Conservation (phyloP, 2,797 vertebrate genomes). For the Peromyscus melanophrys region DNA sequence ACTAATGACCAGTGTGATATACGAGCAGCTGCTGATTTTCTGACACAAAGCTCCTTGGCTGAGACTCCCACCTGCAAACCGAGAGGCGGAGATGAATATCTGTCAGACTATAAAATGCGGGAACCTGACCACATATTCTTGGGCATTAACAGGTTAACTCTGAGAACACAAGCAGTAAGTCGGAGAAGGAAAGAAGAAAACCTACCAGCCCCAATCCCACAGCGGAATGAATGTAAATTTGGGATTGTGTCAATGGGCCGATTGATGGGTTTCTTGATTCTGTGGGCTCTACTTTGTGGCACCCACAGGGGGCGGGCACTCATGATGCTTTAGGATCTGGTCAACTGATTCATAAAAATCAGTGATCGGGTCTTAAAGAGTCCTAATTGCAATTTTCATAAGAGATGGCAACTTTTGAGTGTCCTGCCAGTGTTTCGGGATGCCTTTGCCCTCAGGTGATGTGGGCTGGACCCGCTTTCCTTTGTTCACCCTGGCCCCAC, state of each 20-base stretch:
- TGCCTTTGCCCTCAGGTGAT: slow-evolving; percentile 79
- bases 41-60: slow-evolving; percentile 90
- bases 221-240: slow-evolving; percentile 8
- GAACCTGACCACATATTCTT: slow-evolving; percentile 73
- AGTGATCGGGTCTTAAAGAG: slow-evolving; percentile 81
- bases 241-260: slow-evolving; percentile 74
- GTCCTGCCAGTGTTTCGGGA: slow-evolving; percentile 81
- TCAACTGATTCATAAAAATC: slow-evolving; percentile 84
- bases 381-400: slow-evolving; percentile 76
- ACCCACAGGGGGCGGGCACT: slow-evolving; percentile 76
- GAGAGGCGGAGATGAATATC: slow-evolving; percentile 86
- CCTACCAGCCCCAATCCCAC: slow-evolving; percentile 1
- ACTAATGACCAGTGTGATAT: slow-evolving; percentile 97
- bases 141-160: slow-evolving; percentile 88
- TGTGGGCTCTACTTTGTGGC: slow-evolving; percentile 75
- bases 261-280: slow-evolving; percentile 24
- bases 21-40: slow-evolving; percentile 92
- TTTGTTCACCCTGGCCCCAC: slow-evolving; percentile 73
- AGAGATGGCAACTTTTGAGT: slow-evolving; percentile 76
- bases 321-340: slow-evolving; percentile 77
- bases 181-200: slow-evolving; percentile 29
- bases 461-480: slow-evolving; percentile 74
- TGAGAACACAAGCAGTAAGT: neutral
- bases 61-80: slow-evolving; percentile 89
- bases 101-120: slow-evolving; percentile 86